Evolutionary conservation across 2,113 vertebrate species (phyloP).

Genomic region (Phalacrocorax aristotelis): DNA sequence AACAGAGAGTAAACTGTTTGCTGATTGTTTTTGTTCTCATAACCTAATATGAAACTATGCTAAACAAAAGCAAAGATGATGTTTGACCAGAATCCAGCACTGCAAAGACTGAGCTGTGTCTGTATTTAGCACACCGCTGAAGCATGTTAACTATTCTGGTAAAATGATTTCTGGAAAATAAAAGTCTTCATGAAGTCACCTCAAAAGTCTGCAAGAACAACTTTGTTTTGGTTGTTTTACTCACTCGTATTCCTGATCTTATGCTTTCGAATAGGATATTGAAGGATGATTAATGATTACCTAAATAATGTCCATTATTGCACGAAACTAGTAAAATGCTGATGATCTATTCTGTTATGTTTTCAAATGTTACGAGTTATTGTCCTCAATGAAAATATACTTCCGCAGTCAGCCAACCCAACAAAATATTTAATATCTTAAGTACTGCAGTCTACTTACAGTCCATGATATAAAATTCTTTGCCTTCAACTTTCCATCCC

Average conservation of each 20-base stretch:
- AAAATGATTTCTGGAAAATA: slow-evolving; percentile 21
- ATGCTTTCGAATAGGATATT: neutral
- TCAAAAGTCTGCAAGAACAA: neutral
- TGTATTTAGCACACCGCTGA: slow-evolving; percentile 39
- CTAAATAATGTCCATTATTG: neutral
- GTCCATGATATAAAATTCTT: neutral
- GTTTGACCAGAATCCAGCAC: slow-evolving; percentile 31
- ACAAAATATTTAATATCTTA: neutral
- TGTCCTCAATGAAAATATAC: neutral
- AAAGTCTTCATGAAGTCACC: neutral
- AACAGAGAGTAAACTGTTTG: slow-evolving; percentile 36
- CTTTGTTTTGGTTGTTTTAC: neutral
- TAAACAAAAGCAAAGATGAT: slow-evolving; percentile 59
- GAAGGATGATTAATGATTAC: neutral
- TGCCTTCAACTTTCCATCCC: neutral
- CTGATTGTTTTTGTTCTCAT: slow-evolving; percentile 33
- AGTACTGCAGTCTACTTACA: neutral
- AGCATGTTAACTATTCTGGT: slow-evolving; percentile 37
- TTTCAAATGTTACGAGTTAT: neutral
- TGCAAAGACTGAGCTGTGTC: slow-evolving; percentile 1
- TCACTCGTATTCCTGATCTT: neutral
- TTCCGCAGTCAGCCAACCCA: neutral
- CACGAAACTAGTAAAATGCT: neutral
- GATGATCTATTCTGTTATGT: neutral
- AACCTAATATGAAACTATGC: slow-evolving; percentile 42